Evolutionary conservation across 2,797 vertebrate genomes (phyloP), one percentile per base, ranked within the genome.

Genomic region (Siniperca obscura): DNA sequence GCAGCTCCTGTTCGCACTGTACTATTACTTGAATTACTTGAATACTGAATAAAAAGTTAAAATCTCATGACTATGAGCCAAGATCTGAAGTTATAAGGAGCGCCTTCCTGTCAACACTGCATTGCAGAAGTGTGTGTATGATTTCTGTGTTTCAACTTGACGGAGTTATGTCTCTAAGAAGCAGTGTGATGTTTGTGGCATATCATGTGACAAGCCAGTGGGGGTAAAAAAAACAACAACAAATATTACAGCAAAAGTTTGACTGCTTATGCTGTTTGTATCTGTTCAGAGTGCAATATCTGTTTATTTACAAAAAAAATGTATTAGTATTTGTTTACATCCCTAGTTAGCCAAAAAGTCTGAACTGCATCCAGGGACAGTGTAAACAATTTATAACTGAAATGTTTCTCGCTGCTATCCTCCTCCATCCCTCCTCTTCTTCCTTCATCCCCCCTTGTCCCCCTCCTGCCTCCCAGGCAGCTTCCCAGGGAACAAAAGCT

Each of bases 401-500:
- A 76, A 72, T 1, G 3, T 66, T 40, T 62, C n/a, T 55, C 30
- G 52, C 21, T 42, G 34, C 64, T 66, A 42, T 70, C 69, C 50
- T 73, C 80, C 38, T 68, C 40, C 30, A 22, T n/a, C 16, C 69
- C 42, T 74, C 53, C 36, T 40, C 30, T 38, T 30, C 53, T 2
- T 30, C 17, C 67, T 64, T 40, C 40, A 74, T 68, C 30, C 59
- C 55, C 34, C 48, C 60, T 40, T 7, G 53, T 21, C 46, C 34
- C 44, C 36, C 60, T 70, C 27, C 42, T 68, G 60, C 57, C 85
- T 81, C 42, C 44, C 44, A 80, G 82, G 44, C 76, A 74, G 70
- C 74, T 78, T 83, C 69, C 64, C 25, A 55, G 38, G 79, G 50
- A 87, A 86, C 86, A 86, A 86, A 74, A 70, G 75, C 83, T 40